Evolutionary conservation across 2,888 invertebrate genomes (phyloP).

Genomic region (Adelphocoris suturalis): DNA sequence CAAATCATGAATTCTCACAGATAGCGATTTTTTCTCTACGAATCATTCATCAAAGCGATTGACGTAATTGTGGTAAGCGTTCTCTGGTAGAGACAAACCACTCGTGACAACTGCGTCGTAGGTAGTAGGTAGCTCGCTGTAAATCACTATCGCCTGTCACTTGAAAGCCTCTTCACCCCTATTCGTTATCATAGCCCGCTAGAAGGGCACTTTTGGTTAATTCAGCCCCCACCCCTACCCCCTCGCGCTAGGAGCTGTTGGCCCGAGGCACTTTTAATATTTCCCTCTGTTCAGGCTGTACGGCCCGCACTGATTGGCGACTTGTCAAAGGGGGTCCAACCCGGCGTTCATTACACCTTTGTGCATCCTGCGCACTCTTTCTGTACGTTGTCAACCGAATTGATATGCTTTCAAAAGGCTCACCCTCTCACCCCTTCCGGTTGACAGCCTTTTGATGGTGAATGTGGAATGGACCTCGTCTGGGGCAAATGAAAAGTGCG

Average conservation of each 20-base stretch:
- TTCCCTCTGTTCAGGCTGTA: conserved; percentile 32
- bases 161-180: conserved; percentile 47
- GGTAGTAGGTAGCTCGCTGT: not conserved
- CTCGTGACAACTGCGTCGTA: conserved; percentile 15
- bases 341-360: conserved; percentile 62
- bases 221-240: conserved; percentile 25
- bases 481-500: conserved; percentile 41
- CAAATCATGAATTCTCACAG: not conserved
- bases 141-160: conserved; percentile 50
- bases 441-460: conserved; percentile 59
- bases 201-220: conserved; percentile 42
- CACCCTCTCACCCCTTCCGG: conserved; percentile 33
- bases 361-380: conserved; percentile 63
- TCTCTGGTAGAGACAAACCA: conserved; percentile 3
- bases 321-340: conserved; percentile 61
- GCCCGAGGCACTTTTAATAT: conserved; percentile 63
- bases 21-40: not conserved
- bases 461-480: conserved; percentile 25
- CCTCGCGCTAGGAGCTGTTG: not conserved
- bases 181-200: conserved; percentile 30
- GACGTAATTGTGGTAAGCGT: not conserved
- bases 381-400: conserved; percentile 58
- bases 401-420: conserved; percentile 60
- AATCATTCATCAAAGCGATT: conserved; percentile 10
- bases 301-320: conserved; percentile 54